These are phyloP conservation scores for Spea hammondii DNA, from an alignment of 2,797 vertebrate genomes.

Conservation along the genomic window DNA sequence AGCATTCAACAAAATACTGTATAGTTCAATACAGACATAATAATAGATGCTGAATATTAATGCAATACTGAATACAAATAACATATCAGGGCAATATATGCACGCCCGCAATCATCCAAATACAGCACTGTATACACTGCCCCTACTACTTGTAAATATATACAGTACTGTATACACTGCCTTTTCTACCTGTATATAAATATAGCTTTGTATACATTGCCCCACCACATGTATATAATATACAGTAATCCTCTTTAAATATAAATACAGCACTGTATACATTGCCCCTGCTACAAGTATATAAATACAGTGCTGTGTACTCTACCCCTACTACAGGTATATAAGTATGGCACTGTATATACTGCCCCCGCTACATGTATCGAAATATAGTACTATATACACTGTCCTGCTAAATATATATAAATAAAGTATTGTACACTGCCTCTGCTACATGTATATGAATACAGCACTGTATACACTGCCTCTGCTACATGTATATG, in stretches of 20 bases:
- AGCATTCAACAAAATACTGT: too few relatives aligned
- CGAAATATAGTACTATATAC: not conserved
- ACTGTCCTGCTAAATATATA: too few relatives aligned
- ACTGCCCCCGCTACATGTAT: too few relatives aligned
- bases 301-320: not conserved
- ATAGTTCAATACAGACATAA: too few relatives aligned
- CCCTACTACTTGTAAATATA: not conserved
- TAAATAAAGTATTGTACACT: not conserved
- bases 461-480: not conserved
- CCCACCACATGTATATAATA: not conserved
- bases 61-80: too few relatives aligned
- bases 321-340: not conserved
- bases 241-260: not conserved
- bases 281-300: not conserved
- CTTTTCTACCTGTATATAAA: not conserved
- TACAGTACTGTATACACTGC: not conserved
- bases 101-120: not conserved
- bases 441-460: not conserved
- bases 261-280: too few relatives aligned
- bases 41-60: too few relatives aligned
- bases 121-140: conserved; percentile 10
- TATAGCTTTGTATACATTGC: not conserved
- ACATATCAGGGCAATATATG: not conserved
- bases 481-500: not conserved
- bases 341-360: not conserved